Percentiles rank a stretch among this genome's conserved stretches.
phyloP scores from a whole-genome alignment of 2,797 vertebrate genomes.

The Melanotaenia maccullochi region DNA sequence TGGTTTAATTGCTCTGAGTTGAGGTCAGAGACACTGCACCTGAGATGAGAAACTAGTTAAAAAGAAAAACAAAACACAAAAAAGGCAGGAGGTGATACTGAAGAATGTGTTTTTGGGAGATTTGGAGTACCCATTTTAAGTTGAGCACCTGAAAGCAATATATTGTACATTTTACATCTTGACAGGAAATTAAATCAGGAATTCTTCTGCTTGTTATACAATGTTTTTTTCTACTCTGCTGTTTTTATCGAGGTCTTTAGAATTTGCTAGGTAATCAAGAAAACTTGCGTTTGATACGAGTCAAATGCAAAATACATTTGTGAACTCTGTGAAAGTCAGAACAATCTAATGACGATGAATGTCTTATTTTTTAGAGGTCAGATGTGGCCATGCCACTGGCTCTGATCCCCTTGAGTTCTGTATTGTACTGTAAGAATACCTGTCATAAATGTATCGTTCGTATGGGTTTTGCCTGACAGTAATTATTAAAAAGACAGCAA shows the following conservation, averaged over 20 bases:
- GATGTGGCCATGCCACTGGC: constrained; percentile 69
- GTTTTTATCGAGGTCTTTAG: constrained; percentile 85
- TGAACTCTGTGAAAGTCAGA: constrained; percentile 80
- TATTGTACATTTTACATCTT: constrained; percentile 78
- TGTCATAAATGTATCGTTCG: constrained; percentile 84
- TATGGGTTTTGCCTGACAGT: constrained; percentile 83
- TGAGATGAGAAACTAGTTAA: constrained; percentile 24
- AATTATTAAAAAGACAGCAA: constrained; percentile 82
- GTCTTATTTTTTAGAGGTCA: constrained; percentile 81
- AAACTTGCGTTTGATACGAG: constrained; percentile 80
- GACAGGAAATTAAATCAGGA: constrained; percentile 85
- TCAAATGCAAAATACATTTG: constrained; percentile 78
- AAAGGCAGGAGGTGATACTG: constrained; percentile 48
- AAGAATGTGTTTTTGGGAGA: constrained; percentile 71
- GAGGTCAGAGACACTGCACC: constrained; percentile 18
- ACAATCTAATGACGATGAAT: constrained; percentile 88
- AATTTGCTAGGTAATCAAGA: constrained; percentile 79
- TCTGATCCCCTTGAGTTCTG: constrained; percentile 78
- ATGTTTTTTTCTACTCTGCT: constrained; percentile 85
- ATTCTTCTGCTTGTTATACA: constrained; percentile 85
- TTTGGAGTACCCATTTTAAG: constrained; percentile 61
- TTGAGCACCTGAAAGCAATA: constrained; percentile 85
- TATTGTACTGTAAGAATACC: constrained; percentile 85
- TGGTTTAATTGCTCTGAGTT: constrained; percentile 47
- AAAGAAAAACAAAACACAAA: not conserved